Evolutionary conservation across 2,888 invertebrate genomes (phyloP).

Genomic region (Pardosa pseudoannulata): DNA sequence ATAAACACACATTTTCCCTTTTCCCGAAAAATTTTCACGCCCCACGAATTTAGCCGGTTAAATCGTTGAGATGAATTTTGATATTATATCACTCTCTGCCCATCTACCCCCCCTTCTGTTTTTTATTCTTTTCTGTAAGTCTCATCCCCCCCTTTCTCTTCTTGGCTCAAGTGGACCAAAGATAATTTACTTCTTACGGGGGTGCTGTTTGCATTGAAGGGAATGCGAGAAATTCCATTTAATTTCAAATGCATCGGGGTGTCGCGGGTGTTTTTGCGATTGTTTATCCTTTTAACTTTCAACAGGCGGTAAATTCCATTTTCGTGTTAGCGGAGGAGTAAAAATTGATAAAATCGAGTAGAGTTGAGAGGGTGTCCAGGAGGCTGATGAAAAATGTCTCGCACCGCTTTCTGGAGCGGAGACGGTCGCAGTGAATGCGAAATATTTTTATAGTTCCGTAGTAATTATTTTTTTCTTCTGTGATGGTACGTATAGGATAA

Average conservation of each 20-base stretch:
- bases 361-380: too few relatives aligned
- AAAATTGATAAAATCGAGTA: too few relatives aligned
- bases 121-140: too few relatives aligned
- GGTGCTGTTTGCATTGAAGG: neutral
- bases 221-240: neutral
- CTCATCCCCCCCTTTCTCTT: too few relatives aligned
- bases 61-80: slow-evolving; percentile 11
- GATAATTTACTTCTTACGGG: neutral
- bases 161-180: neutral
- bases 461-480: too few relatives aligned
- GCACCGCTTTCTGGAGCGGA: too few relatives aligned
- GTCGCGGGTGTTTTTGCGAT: neutral
- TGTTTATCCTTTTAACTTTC: neutral
- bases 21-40: slow-evolving; percentile 9
- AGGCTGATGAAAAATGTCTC: too few relatives aligned
- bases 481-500: too few relatives aligned
- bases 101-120: neutral
- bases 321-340: too few relatives aligned
- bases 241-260: neutral
- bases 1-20: slow-evolving; percentile 12
- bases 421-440: too few relatives aligned
- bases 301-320: too few relatives aligned
- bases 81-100: neutral
- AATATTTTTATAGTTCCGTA: too few relatives aligned
- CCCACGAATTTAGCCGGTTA: neutral